Conservation (phyloP, 1,140 invertebrate species). For the Brachionus rubens region DNA sequence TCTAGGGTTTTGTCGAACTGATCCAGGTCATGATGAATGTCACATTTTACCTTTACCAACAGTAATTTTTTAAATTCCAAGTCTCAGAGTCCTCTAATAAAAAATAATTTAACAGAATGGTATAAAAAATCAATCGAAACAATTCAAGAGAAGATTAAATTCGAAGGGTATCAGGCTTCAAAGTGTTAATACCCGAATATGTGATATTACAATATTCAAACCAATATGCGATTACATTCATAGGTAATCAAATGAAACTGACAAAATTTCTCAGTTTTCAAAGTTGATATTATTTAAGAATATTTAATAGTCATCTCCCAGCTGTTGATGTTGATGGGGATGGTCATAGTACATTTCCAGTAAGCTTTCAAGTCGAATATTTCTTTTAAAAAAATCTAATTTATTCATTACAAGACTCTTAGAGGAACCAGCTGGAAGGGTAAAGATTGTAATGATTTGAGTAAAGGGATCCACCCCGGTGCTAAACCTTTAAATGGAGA, state of each 20-base stretch:
- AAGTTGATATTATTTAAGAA: slow-evolving; percentile 39
- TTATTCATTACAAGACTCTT: slow-evolving; percentile 51
- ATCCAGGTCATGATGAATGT: slow-evolving; percentile 49
- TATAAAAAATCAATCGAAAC: background rate
- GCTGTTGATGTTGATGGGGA: slow-evolving; percentile 54
- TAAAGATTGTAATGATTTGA: slow-evolving; percentile 61
- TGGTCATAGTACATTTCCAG: slow-evolving; percentile 53
- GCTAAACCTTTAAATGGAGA: slow-evolving; percentile 55
- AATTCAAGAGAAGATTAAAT: background rate
- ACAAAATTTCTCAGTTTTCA: background rate
- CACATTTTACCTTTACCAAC: slow-evolving; percentile 49
- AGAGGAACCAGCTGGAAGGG: slow-evolving; percentile 62
- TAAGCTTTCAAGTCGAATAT: slow-evolving; percentile 47
- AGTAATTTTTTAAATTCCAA: no score
- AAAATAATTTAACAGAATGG: no score
- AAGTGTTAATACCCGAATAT: background rate
- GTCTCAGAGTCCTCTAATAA: no score
- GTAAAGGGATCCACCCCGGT: slow-evolving; percentile 58
- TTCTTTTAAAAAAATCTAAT: no score
- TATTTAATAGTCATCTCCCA: slow-evolving; percentile 52
- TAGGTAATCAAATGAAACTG: slow-evolving; percentile 4
- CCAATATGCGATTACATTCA: slow-evolving; percentile 49
- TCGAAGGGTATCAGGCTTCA: background rate
- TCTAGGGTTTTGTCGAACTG: slow-evolving; percentile 51
- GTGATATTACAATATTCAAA: slow-evolving; percentile 16